Evolutionary conservation across 2,113 vertebrate species (phyloP), one percentile per base, ranked within the genome.

Genomic region (Melanocharis versteri): DNA sequence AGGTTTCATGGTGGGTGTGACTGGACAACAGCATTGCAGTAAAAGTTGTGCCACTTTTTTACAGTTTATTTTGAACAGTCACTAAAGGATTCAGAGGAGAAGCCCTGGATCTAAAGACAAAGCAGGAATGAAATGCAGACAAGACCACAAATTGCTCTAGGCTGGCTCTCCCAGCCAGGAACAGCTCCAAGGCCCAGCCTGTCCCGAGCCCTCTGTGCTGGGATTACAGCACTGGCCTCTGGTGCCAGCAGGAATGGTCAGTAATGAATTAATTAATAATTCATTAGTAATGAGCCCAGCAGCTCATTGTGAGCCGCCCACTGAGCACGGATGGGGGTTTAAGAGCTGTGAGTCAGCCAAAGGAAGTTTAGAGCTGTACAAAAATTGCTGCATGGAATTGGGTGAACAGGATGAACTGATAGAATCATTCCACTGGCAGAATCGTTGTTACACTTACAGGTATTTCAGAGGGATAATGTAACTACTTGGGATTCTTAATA

Each of bases 151-250:
- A 51, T 19, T 75, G 51, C 60, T 66, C 45, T 11, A 10, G 10
- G 0, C 58, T 65, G 76, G 39, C 39, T 47, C 10, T 4, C 18
- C 6, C 39, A 58, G 11, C 47, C 61, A 71, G 70, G 42, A 87
- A 17, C 54, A 86, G 28, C 66, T 37, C 20, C 39, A 53, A 71
- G 45, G 40, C 45, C 71, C 57, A 33, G 33, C 30, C 35, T 53
- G 42, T 18, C 56, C 40, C 0, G 0, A 40, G 20, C 7, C 35
- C 57, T 37, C 16, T 26, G 2, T 39, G 51, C n/a, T 65, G 57
- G 10, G 18, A 71, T 28, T 15, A 17, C 40, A 56, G 57, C 18
- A 37, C 50, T 76, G 53, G 39, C 47, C 73, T 44, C 31, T 8
- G 31, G 48, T 64, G 61, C 35, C 65, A 82, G 19, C 31, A 61